Evolutionary conservation across 2,113 vertebrate genomes (phyloP).

Genomic region (Corynorhinus townsendii): DNA sequence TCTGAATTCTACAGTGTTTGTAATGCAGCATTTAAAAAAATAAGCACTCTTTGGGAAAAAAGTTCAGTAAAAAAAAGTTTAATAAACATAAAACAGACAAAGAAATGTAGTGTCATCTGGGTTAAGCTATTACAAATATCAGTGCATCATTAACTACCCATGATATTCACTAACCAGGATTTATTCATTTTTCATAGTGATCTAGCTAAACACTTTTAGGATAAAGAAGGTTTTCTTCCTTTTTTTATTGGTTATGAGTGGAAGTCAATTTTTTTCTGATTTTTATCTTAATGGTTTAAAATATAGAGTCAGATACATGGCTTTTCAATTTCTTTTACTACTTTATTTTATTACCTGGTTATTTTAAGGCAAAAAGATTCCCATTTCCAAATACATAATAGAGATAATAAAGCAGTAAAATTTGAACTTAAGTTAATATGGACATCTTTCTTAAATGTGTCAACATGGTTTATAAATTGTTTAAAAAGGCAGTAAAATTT

Average conservation of each 20-base stretch:
- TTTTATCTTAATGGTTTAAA: slow-evolving; percentile 63
- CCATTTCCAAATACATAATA: slow-evolving; percentile 69
- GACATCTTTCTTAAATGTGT: slow-evolving; percentile 67
- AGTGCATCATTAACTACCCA: background rate
- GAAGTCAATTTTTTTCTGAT: slow-evolving; percentile 31
- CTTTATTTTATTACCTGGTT: slow-evolving; percentile 70
- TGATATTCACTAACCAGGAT: background rate
- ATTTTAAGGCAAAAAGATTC: slow-evolving; percentile 70
- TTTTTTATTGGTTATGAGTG: slow-evolving; percentile 36
- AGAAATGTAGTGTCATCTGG: background rate
- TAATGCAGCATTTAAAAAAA: background rate
- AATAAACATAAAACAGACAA: background rate
- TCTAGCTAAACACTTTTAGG: background rate
- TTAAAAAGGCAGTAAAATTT: slow-evolving; percentile 65
- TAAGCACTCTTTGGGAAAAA: slow-evolving; percentile 10
- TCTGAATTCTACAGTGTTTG: background rate
- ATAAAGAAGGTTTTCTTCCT: background rate
- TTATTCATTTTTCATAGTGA: background rate
- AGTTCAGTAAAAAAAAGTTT: slow-evolving; percentile 25
- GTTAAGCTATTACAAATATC: slow-evolving; percentile 36
- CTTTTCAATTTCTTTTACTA: slow-evolving; percentile 69
- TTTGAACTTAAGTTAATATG: slow-evolving; percentile 48
- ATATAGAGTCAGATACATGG: slow-evolving; percentile 52
- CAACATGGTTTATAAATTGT: slow-evolving; percentile 68
- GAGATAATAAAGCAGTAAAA: slow-evolving; percentile 72